These are phyloP conservation scores for Lepus europaeus DNA, from an alignment of 2,113 vertebrate species.

Conservation along the genomic window DNA sequence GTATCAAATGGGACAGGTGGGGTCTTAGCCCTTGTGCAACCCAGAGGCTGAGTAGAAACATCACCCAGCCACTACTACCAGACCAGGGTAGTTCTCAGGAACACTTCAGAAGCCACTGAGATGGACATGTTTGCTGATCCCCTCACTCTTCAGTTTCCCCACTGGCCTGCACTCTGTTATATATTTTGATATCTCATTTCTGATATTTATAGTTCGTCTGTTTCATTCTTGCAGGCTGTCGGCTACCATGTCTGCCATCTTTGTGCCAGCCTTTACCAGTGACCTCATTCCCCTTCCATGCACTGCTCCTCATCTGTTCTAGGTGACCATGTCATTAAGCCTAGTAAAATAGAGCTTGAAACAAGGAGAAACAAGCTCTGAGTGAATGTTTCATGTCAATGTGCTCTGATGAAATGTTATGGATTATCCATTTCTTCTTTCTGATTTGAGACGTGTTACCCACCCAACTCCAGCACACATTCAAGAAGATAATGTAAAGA, in stretches of 20 bases:
- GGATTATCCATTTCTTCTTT: background rate
- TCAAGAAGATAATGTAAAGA: constrained; percentile 53
- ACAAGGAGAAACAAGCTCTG: background rate
- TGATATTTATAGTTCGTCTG: background rate
- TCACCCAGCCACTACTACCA: background rate
- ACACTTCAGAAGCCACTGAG: background rate
- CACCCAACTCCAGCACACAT: background rate
- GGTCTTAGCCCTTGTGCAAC: background rate
- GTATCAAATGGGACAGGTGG: background rate
- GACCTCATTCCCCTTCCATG: background rate
- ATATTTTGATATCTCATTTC: background rate
- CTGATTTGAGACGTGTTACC: background rate
- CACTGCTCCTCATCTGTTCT: background rate
- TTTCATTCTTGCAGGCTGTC: constrained; percentile 2
- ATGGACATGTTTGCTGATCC: background rate
- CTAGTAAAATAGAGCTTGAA: background rate
- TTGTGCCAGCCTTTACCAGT: background rate
- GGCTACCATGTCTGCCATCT: background rate
- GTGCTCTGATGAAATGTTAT: background rate
- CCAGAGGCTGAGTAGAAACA: background rate
- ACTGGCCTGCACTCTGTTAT: background rate
- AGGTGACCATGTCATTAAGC: background rate
- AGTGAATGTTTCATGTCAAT: background rate
- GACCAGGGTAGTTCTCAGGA: no score
- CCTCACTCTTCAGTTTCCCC: background rate